These are phyloP conservation scores for Gopherus evgoodei DNA, from an alignment of 2,113 vertebrate genomes.

Conservation along the genomic window DNA sequence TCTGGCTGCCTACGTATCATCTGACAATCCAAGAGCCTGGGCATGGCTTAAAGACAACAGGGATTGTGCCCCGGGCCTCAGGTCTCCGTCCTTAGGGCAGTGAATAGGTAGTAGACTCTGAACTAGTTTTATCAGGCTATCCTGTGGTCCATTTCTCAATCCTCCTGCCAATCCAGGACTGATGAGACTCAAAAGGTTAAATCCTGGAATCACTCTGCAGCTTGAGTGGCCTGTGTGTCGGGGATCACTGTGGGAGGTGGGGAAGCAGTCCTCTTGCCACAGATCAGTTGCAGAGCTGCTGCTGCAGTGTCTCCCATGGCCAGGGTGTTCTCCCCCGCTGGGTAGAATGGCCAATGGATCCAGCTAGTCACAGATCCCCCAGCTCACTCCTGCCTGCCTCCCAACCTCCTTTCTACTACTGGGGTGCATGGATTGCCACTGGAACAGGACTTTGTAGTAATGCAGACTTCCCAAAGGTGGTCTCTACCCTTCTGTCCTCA, in stretches of 20 bases:
- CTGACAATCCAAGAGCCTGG: neutral
- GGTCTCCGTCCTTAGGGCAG: fast-evolving
- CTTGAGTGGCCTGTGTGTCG: fast-evolving
- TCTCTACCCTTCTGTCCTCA: no score
- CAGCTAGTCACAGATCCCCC: neutral
- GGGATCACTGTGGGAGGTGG: neutral
- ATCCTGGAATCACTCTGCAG: neutral
- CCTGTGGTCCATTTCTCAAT: neutral
- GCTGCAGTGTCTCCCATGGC: fast-evolving
- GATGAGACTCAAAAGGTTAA: neutral
- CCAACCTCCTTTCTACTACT: neutral
- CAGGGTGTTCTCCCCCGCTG: neutral
- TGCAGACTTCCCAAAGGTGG: no score
- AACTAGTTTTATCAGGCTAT: neutral
- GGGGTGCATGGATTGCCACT: neutral
- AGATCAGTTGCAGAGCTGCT: neutral
- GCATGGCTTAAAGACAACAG: fast-evolving
- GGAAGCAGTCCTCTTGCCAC: neutral
- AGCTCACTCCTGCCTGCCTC: neutral
- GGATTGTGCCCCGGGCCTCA: neutral
- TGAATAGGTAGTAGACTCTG: neutral
- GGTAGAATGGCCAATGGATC: neutral
- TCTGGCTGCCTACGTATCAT: fast-evolving
- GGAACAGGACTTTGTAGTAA: no score
- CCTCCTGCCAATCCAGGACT: fast-evolving